Base-by-base conservation (phyloP, 2,888 invertebrate species). In the Dicycla oo region DNA sequence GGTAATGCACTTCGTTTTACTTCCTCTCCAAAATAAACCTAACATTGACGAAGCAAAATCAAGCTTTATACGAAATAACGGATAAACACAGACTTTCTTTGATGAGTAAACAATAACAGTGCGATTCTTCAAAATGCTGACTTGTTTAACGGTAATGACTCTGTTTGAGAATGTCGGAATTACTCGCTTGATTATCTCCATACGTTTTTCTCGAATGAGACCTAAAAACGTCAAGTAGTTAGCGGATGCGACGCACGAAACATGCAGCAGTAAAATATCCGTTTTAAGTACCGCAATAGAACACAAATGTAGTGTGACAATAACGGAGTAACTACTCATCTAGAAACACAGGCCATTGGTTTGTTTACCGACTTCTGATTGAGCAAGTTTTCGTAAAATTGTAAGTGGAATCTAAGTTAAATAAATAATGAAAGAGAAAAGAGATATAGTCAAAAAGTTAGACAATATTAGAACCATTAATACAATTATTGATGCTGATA, bases 1-100 rank as follows among this genome's bases (percentile, higher is more conserved):
- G 85, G 83, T 86, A 88, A 88, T 87, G 84, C 83, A 81, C 86
- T 87, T 77, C 81, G 81, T 88, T 89, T 87, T 87, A 86, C 87
- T 88, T 87, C 87, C 86, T 85, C 79, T 82, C 82, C 82, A 80
- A 87, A 87, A 87, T 88, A 87, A 87, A 88, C 82, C 47, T 34
- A 71, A 63, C 61, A 68, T 68, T 78, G 77, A 78, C 72, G 34
- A 83, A 80, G 80, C 68, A 63, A 80, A 75, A 61, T 72, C 76
- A 75, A 65, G 53, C 60, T 58, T 73, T 79, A 69, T 43, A 78
- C 74, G 66, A 67, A 81, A 75, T 3, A 81, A 75, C 77, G 56
- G 65, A 79, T 77, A 47, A 63, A 75, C 60, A 66, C 40, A 67
- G 68, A 40, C 65, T 86, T 79, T 75, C 67, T 58, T 58, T 53